Evolutionary conservation across 2,797 vertebrate species (phyloP), one percentile per base, ranked within the genome.

Genomic region (Brotula barbata): DNA sequence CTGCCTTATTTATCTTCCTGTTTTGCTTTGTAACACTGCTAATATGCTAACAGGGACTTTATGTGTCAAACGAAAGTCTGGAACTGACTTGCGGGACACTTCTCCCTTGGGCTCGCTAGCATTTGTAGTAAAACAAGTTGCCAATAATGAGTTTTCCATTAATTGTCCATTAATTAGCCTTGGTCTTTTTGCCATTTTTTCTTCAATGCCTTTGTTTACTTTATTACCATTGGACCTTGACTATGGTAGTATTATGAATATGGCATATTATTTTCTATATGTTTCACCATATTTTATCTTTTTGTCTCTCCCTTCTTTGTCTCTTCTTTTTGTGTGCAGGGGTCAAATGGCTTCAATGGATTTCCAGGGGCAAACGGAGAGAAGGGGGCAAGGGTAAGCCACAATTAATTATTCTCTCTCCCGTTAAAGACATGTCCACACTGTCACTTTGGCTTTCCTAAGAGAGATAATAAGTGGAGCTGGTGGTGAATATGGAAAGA

Each of bases 351-450:
- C 60, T 99, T 99, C 83, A 65, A 82, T 34, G 97, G 97, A 82
- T 96, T 97, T 80, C 85, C 94, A 8, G 97, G 97, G 76, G 87
- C 96, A 43, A 97, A 96, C 11, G 97, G 97, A 82, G 97, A 99
- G 89, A 99, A 99, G 83, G 97, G 96, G 71, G 90, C 89, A 74
- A 93, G 96, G 93, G 97, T 99, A 91, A 83, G 95, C 6, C 5
- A 6, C 59, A 42, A 54, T 44, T 46, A 2, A 41, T 65, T 58
- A 39, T 39, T 45, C 23, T 42, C 25, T 34, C 8, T 33, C 28
- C 28, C 6, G 1, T 64, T 33, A 46, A 39, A 52, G 22, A 21
- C 23, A 54, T 15, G 8, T 19, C 31, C 9, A 16, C 23, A 41
- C 11, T 40, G 22, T 20, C 49, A 41, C 47, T 49, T 36, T 22